A percentile compares a stretch with the other conserved stretches of the same genome.
Conservation (phyloP, 2,888 invertebrate species). For the Ophioninae sp. region DNA sequence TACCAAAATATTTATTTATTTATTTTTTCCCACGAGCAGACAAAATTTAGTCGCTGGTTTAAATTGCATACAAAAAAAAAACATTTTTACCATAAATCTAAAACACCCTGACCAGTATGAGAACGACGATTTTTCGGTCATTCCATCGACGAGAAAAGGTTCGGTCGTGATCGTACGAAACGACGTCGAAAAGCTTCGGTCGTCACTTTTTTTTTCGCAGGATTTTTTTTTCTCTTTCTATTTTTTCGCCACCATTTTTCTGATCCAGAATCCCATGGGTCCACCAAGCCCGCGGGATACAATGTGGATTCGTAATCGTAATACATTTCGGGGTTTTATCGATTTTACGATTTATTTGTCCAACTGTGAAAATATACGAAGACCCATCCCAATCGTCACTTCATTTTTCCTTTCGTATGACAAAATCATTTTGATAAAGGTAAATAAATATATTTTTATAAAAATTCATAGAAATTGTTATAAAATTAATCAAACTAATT, state of each 20-base stretch:
- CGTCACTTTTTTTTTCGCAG: constrained; percentile 33
- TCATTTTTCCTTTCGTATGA: constrained; percentile 41
- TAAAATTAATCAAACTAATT: too few species aligned
- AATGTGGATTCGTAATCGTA: constrained; percentile 11
- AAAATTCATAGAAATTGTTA: too few species aligned
- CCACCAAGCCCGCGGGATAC: background rate
- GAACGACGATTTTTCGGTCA: constrained; percentile 1
- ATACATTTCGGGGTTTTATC: constrained; percentile 25
- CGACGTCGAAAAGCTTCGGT: constrained; percentile 33
- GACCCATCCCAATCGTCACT: constrained; percentile 3
- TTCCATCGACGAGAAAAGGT: background rate
- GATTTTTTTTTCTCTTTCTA: constrained; percentile 4
- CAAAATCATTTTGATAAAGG: too few species aligned
- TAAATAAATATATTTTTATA: too few species aligned
- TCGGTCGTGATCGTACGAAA: constrained; percentile 2
- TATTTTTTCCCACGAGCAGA: too few species aligned
- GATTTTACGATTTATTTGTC: constrained; percentile 15
- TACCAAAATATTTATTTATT: too few species aligned
- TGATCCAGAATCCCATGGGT: background rate
- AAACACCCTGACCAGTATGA: background rate
- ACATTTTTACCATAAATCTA: background rate
- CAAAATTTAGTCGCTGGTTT: background rate
- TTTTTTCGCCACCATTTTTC: constrained; percentile 9
- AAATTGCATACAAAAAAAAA: background rate
- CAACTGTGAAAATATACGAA: background rate